phyloP scores from a whole-genome alignment of 1,140 invertebrate genomes.

The Ridgeia piscesae region DNA sequence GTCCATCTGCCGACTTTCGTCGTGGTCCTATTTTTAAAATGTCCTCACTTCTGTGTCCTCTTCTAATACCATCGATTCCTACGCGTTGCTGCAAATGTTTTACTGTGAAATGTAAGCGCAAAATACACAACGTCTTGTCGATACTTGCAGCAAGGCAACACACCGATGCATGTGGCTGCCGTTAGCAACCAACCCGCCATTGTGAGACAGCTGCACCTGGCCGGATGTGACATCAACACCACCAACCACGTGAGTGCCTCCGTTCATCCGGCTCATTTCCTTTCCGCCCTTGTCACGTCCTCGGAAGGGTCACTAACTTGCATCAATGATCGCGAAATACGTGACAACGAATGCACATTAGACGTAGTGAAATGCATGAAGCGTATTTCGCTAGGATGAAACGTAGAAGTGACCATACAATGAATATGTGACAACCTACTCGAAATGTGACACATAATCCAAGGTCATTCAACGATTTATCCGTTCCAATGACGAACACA shows the following conservation, averaged over 20 bases:
- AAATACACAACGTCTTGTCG: neutral
- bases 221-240: constrained; percentile 71
- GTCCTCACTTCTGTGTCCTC: too few relatives aligned
- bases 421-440: too few relatives aligned
- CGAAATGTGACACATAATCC: too few relatives aligned
- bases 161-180: constrained; percentile 75
- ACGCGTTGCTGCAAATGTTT: neutral
- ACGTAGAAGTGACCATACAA: too few relatives aligned
- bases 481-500: too few relatives aligned
- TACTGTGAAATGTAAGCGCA: neutral
- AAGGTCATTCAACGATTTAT: too few relatives aligned
- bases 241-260: constrained; percentile 69
- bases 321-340: too few relatives aligned
- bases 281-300: too few relatives aligned
- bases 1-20: neutral
- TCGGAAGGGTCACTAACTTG: too few relatives aligned
- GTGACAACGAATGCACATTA: too few relatives aligned
- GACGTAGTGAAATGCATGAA: too few relatives aligned
- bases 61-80: neutral
- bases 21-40: neutral
- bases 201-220: constrained; percentile 71
- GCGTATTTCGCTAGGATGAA: too few relatives aligned
- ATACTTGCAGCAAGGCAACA: constrained; percentile 70
- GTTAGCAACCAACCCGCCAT: constrained; percentile 71
- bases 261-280: neutral